Percentiles rank a stretch among this genome's conserved stretches.
Conservation (phyloP, 1,140 invertebrate species). For the Colletes latitarsis region DNA sequence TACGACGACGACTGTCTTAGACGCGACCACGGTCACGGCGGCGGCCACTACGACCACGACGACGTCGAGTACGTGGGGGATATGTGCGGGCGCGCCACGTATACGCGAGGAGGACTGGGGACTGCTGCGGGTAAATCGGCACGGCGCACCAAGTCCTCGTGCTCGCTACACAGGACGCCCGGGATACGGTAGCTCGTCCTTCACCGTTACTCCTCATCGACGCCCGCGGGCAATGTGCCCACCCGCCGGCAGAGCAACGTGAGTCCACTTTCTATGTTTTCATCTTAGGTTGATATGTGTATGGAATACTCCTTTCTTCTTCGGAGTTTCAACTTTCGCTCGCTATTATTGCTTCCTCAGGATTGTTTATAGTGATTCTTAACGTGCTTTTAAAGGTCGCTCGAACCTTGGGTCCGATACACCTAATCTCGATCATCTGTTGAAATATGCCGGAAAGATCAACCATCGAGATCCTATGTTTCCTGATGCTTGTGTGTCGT, state of each 20-base stretch:
- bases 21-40: constrained; percentile 36
- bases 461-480: too few species aligned
- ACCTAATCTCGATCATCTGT: too few species aligned
- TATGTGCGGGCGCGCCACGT: constrained; percentile 70
- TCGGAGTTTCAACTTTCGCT: too few species aligned
- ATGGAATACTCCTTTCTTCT: too few species aligned
- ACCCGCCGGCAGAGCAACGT: constrained; percentile 80
- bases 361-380: too few species aligned
- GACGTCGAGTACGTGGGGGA: constrained; percentile 62
- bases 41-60: constrained; percentile 56
- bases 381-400: too few species aligned
- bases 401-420: too few species aligned
- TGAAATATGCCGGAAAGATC: too few species aligned
- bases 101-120: constrained; percentile 68
- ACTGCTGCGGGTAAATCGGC: constrained; percentile 73
- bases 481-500: too few species aligned
- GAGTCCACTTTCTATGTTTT: constrained; percentile 60
- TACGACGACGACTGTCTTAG: constrained; percentile 18
- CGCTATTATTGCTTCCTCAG: too few species aligned
- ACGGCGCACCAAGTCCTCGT: constrained; percentile 72
- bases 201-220: constrained; percentile 74
- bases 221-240: constrained; percentile 81
- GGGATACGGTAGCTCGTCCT: constrained; percentile 80
- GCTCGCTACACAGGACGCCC: constrained; percentile 72
- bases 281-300: too few species aligned